These are phyloP conservation scores for Diabrotica virgifera DNA, from an alignment of 1,140 invertebrate genomes.

Conservation along the genomic window DNA sequence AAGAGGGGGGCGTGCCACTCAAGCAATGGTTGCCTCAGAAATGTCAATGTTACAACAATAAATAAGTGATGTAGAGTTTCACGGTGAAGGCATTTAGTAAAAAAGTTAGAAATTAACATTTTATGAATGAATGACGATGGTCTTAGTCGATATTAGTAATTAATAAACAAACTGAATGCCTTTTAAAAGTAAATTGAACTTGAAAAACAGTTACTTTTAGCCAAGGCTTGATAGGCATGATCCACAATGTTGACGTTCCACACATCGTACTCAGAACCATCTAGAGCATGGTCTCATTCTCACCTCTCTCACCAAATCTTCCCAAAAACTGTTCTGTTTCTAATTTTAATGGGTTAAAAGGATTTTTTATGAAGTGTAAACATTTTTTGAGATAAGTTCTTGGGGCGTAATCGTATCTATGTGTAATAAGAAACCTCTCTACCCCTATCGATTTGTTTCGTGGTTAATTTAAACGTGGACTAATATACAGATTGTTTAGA, in stretches of 20 bases:
- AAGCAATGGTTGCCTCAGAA: conserved; percentile 25
- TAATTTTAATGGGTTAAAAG: conserved; percentile 38
- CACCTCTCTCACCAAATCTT: not conserved
- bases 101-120: not conserved
- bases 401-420: conserved; percentile 7
- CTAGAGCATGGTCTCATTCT: conserved; percentile 4
- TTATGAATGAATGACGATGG: not conserved
- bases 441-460: conserved; percentile 19
- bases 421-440: conserved; percentile 45
- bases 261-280: conserved; percentile 27
- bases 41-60: not conserved
- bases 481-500: too few relatives aligned
- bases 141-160: not conserved
- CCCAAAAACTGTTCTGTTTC: not conserved
- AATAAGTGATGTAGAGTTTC: not conserved
- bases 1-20: conserved; percentile 43
- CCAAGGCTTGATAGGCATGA: conserved; percentile 46
- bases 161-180: too few relatives aligned
- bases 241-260: conserved; percentile 45
- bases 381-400: conserved; percentile 1
- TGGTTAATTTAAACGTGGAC: too few relatives aligned
- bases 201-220: conserved; percentile 4
- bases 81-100: conserved; percentile 1
- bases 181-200: too few relatives aligned
- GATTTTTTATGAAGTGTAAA: conserved; percentile 14